These are phyloP conservation scores for Sardinella longiceps DNA, from an alignment of 2,797 vertebrate species.

Conservation along the genomic window DNA sequence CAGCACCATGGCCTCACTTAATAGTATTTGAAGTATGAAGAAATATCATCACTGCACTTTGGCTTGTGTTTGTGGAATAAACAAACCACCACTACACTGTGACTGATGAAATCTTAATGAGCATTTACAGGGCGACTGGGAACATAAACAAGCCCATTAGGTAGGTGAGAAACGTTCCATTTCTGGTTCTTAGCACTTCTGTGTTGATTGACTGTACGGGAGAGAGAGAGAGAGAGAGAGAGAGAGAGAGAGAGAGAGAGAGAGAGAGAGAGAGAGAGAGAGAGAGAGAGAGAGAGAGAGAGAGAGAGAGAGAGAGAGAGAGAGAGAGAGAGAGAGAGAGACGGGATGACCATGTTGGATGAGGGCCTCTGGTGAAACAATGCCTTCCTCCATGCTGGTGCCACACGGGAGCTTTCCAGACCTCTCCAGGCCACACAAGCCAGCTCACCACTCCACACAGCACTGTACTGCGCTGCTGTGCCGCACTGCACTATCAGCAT, in stretches of 20 bases:
- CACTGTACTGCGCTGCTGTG: not conserved
- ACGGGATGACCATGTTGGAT: not conserved
- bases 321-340: too few relatives aligned
- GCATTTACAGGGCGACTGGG: not conserved
- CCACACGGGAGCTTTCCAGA: slow-evolving; percentile 25
- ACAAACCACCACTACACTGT: not conserved
- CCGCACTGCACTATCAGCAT: not conserved
- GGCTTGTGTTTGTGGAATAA: not conserved
- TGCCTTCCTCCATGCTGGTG: not conserved
- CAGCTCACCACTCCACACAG: slow-evolving; percentile 1
- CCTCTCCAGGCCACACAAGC: not conserved
- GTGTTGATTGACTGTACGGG: not conserved
- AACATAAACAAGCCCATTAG: not conserved
- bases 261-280: too few relatives aligned
- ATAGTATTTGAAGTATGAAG: not conserved
- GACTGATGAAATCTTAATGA: not conserved
- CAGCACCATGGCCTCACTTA: not conserved
- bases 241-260: too few relatives aligned
- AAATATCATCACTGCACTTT: not conserved
- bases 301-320: too few relatives aligned
- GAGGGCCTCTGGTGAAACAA: not conserved
- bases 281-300: too few relatives aligned
- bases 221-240: too few relatives aligned
- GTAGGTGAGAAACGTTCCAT: not conserved
- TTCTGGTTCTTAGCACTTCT: not conserved